These are phyloP conservation scores for Sarcoramphus papa DNA, from an alignment of 2,797 vertebrate species.

Conservation along the genomic window DNA sequence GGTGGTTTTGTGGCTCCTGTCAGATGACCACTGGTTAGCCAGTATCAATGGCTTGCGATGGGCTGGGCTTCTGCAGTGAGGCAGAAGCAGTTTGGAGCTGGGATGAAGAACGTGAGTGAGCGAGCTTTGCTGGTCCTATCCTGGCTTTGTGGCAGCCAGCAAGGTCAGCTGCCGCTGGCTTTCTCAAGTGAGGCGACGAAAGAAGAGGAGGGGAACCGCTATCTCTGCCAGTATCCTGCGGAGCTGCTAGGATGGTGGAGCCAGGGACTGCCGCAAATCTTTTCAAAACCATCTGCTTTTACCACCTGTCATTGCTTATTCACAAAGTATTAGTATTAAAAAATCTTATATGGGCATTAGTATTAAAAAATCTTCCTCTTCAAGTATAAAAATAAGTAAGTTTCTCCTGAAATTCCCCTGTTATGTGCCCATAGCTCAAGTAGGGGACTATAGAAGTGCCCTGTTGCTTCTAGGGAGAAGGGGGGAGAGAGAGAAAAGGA, in stretches of 20 bases:
- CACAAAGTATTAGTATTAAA: neutral
- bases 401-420: neutral
- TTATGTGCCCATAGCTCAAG: neutral
- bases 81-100: neutral
- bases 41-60: rapidly evolving
- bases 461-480: neutral
- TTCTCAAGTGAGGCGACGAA: neutral
- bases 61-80: neutral
- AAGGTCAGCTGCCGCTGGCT: neutral
- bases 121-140: neutral
- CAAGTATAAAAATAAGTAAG: neutral
- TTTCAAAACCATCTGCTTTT: conserved; percentile 56
- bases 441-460: neutral
- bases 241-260: neutral
- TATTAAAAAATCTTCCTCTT: neutral
- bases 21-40: neutral
- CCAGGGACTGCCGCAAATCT: neutral
- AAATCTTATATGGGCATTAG: neutral
- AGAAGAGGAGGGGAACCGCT: neutral
- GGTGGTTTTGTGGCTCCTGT: neutral
- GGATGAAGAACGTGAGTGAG: neutral
- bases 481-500: neutral
- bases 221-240: neutral
- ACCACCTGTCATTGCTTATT: conserved; percentile 49
- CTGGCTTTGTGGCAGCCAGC: neutral